Conservation (phyloP, 2,113 vertebrate genomes). For the Genyomyrus donnyi region DNA sequence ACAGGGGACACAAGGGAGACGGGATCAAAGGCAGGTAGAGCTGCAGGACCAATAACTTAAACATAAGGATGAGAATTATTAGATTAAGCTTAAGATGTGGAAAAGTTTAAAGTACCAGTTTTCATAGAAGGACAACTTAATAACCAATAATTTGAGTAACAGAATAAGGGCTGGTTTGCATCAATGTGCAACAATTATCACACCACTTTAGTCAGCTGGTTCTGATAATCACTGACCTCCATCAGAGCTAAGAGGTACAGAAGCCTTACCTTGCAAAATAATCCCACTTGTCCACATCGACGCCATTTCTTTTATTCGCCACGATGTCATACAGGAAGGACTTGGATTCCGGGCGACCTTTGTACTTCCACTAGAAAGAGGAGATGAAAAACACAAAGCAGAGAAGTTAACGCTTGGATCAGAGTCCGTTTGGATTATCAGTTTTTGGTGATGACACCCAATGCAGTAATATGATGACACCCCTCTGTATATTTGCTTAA, state of each 20-base stretch:
- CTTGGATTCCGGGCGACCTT: too few species aligned
- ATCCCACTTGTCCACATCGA: too few species aligned
- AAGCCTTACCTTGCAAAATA: conserved; percentile 56
- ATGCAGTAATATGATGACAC: too few species aligned
- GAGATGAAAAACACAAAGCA: too few species aligned
- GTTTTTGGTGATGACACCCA: too few species aligned
- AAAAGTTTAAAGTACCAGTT: background rate
- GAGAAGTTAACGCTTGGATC: too few species aligned
- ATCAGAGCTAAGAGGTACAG: background rate
- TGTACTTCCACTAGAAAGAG: too few species aligned
- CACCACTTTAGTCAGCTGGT: background rate
- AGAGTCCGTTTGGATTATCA: too few species aligned
- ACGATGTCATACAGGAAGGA: too few species aligned
- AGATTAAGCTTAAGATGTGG: background rate
- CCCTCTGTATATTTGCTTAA: too few species aligned
- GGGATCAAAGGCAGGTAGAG: background rate
- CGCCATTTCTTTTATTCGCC: too few species aligned
- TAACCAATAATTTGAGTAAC: background rate
- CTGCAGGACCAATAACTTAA: background rate
- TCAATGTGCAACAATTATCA: background rate
- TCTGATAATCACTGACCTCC: background rate
- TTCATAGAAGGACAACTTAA: background rate
- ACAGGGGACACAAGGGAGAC: background rate
- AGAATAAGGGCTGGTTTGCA: background rate
- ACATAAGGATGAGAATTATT: background rate